These are phyloP conservation scores for Harpegnathos saltator DNA, from an alignment of 1,140 invertebrate species.

Conservation along the genomic window DNA sequence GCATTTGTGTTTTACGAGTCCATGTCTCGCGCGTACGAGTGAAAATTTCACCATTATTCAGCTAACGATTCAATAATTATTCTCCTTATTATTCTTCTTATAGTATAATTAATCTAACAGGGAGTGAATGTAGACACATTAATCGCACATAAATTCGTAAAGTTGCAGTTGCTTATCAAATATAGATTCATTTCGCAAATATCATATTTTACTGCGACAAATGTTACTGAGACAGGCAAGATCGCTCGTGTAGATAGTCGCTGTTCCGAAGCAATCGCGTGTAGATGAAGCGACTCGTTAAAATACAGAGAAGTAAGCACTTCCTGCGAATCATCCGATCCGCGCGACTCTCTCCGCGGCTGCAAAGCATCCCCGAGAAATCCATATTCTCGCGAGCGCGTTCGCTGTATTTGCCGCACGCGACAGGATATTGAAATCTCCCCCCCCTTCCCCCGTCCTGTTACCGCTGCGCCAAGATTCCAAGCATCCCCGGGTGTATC, in stretches of 20 bases:
- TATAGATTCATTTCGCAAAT: background rate
- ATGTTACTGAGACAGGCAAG: background rate
- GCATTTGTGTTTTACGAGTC: no score
- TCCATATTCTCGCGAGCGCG: background rate
- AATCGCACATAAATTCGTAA: background rate
- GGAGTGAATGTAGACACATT: background rate
- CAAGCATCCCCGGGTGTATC: background rate
- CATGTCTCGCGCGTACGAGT: background rate
- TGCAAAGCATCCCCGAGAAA: background rate
- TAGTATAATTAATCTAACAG: background rate
- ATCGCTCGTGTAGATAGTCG: background rate
- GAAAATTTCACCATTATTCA: slow-evolving; percentile 12
- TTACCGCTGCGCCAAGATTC: background rate
- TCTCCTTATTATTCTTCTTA: no score
- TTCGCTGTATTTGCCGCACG: slow-evolving; percentile 20
- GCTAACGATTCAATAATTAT: no score
- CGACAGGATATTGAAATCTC: slow-evolving; percentile 53
- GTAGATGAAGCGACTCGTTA: background rate
- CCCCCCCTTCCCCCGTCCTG: slow-evolving; percentile 9
- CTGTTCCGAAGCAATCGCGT: background rate
- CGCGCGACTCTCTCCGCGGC: background rate
- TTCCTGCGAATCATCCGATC: slow-evolving; percentile 1
- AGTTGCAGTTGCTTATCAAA: background rate
- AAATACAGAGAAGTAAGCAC: background rate
- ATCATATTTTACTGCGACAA: background rate